Evolutionary conservation across 2,113 vertebrate species (phyloP).

Genomic region (Tragelaphus buxtoni): DNA sequence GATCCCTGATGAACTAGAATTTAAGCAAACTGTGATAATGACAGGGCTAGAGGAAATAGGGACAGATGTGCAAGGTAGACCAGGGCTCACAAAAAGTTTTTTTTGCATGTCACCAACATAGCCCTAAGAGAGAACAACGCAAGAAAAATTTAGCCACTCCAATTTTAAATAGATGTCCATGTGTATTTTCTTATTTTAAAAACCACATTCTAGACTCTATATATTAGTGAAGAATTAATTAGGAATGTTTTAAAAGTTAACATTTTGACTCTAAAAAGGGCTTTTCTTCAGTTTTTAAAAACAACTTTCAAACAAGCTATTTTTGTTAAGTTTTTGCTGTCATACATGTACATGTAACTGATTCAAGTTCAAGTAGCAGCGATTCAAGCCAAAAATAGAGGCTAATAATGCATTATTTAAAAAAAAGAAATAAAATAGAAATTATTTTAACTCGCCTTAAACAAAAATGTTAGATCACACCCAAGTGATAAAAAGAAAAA

Average conservation of each 20-base stretch:
- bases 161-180: not conserved
- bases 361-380: not conserved
- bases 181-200: not conserved
- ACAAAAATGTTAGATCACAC: not conserved
- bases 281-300: not conserved
- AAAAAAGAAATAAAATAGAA: not conserved
- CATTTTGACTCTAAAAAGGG: not conserved
- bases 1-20: constrained; percentile 3
- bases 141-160: not conserved
- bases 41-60: not conserved
- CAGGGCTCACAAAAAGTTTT: not conserved
- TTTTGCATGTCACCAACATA: not conserved
- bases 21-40: constrained; percentile 29
- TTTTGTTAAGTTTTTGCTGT: not conserved
- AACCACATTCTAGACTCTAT: not conserved
- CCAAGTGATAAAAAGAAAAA: not conserved
- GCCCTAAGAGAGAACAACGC: not conserved
- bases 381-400: not conserved
- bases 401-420: not conserved
- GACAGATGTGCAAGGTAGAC: not conserved
- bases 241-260: not conserved
- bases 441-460: not conserved
- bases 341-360: no score
- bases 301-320: not conserved
- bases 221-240: not conserved